phyloP scores from a whole-genome alignment of 2,888 invertebrate species.

The Panopea generosa region DNA sequence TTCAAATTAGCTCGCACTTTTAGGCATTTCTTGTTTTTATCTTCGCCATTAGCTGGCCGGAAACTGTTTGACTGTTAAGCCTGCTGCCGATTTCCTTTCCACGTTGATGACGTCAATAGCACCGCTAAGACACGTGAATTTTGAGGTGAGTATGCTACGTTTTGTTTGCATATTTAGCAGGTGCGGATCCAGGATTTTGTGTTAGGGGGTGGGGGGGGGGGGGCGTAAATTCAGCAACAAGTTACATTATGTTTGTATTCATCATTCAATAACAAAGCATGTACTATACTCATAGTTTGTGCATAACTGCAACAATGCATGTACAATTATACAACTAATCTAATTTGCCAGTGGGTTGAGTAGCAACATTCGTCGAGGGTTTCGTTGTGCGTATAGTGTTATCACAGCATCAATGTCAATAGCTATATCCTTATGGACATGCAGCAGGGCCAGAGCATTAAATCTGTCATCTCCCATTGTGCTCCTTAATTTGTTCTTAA shows the following conservation, averaged over 20 bases:
- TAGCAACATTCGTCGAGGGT: slow-evolving; percentile 37
- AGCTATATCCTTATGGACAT: slow-evolving; percentile 46
- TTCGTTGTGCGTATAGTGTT: slow-evolving; percentile 9
- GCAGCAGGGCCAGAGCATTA: slow-evolving; percentile 40
- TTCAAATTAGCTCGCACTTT: too few species aligned
- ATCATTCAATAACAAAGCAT: slow-evolving; percentile 4
- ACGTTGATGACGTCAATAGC: slow-evolving; percentile 32
- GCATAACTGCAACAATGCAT: neutral
- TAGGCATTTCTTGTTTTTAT: too few species aligned
- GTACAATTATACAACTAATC: neutral
- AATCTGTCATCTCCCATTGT: slow-evolving; percentile 45
- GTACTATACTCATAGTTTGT: neutral
- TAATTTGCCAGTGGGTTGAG: slow-evolving; percentile 18
- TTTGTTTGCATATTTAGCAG: too few species aligned
- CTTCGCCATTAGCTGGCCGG: slow-evolving; percentile 44
- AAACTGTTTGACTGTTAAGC: slow-evolving; percentile 35
- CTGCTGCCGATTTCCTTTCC: slow-evolving; percentile 36
- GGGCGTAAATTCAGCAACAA: slow-evolving; percentile 1
- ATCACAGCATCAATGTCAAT: slow-evolving; percentile 31
- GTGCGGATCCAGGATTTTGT: slow-evolving; percentile 1
- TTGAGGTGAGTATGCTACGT: too few species aligned
- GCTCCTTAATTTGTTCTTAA: slow-evolving; percentile 36
- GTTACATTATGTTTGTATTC: neutral
- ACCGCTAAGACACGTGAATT: neutral
- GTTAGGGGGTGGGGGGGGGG: neutral